These are phyloP conservation scores for Ictalurus punctatus DNA, from an alignment of 2,113 vertebrate genomes.

Conservation along the genomic window DNA sequence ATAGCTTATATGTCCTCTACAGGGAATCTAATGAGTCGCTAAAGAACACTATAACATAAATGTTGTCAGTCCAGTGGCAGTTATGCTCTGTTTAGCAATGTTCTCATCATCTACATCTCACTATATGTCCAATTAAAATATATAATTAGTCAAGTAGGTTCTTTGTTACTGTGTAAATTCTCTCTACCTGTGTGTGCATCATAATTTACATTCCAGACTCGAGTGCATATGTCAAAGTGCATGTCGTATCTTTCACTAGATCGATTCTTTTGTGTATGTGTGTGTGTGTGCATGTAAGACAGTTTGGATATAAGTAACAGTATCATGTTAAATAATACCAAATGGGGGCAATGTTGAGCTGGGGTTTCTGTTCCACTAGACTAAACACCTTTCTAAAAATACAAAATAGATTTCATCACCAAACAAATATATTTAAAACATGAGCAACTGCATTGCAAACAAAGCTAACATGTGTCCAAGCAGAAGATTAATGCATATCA, in stretches of 20 bases:
- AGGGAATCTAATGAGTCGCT: neutral
- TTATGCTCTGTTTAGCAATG: neutral
- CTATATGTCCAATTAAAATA: neutral
- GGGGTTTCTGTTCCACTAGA: constrained; percentile 5
- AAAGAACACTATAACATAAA: neutral
- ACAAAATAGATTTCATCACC: constrained; percentile 22
- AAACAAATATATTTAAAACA: constrained; percentile 35
- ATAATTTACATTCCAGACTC: neutral
- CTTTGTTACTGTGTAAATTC: neutral
- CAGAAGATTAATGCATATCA: constrained; percentile 33
- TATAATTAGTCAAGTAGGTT: neutral
- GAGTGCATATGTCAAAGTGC: neutral
- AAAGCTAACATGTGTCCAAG: constrained; percentile 18
- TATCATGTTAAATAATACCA: constrained; percentile 28
- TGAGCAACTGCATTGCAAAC: constrained; percentile 11
- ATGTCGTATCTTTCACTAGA: neutral
- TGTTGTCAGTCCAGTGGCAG: neutral
- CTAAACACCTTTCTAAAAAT: constrained; percentile 25
- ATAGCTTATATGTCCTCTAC: neutral
- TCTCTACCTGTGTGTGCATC: neutral
- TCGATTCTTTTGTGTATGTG: neutral
- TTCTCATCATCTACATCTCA: neutral
- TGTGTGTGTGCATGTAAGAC: neutral
- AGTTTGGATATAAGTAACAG: neutral
- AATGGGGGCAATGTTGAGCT: constrained; percentile 42